Base-by-base conservation (phyloP, 1,140 invertebrate genomes). In the Lepidurus arcticus region DNA sequence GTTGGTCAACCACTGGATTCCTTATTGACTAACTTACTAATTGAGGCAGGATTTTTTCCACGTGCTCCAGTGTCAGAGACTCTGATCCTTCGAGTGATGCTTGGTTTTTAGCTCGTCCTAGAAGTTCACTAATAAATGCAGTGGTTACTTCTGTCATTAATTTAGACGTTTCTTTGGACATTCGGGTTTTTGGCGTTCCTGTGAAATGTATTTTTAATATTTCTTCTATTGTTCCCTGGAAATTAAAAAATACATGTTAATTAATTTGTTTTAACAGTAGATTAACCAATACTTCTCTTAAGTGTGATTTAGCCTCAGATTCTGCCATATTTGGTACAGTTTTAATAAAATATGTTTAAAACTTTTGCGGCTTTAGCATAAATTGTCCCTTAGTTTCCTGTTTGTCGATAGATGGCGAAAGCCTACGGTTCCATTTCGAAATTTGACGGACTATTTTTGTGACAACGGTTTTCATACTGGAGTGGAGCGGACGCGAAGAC, bases 381-480 rank as follows among this genome's bases (percentile, higher is more conserved):
- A 34, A 34, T 34, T 34, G 3, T 34, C 2, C 34, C 4, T 4
- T 34, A 34, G 34, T 34, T 34, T 34, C 34, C 34, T 34, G 34
- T 34, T 65, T 16, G 6, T 7, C 53, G 13, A 21, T 65, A 65
- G 53, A 21, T 65, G 53, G 53, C 53, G 53, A 7, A 65, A n/a
- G 53, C 53, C 21, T 21, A 13, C 53, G 21, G 16, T 65, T 65
- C 53, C 53, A 65, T 65, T 65, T 65, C 8, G 53, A 65, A 65
- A 65, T 21, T 65, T 13, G 53, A 21, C 16, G 47, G 3, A 34
- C 34, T 34, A 34, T 16, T 65, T 7, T 21, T n/a, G 21, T 1
- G 53, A 65, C 53, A 65, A 65, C 53, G 53, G 53, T 65, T 65
- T 65, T 65, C 53, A 65, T 13, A 65, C 16, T 65, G 16, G 53